Evolutionary conservation across 2,888 invertebrate species (phyloP), one percentile per base, ranked within the genome.

Genomic region (Drosophila mimica): DNA sequence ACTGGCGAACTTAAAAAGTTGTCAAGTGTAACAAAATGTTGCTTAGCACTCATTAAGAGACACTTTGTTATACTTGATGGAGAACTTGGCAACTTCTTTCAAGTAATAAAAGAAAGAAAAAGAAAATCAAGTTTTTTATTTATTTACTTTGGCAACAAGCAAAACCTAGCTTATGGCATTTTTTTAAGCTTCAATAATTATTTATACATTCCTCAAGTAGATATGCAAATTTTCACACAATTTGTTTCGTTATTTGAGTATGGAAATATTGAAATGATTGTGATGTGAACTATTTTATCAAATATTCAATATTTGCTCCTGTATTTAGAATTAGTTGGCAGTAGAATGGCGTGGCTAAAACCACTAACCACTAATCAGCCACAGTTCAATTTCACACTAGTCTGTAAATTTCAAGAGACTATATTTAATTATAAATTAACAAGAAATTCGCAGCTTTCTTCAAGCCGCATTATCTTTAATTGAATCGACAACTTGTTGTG

Each of bases 381-480:
- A 57, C 53, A 5, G 28, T 6, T 36, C 25, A 25, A 38, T 40
- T 77, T 75, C 63, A 68, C 80, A 75, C 63, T 56, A 54, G 34
- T 13, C 49, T 79, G 70, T 63, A 38, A 77, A 79, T 74, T 70
- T 43, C 15, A 17, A 48, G 61, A 62, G 46, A 25, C 59, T 49
- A 54, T 64, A 60, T 70, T 40, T 76, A 48, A 63, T 70, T 64
- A 63, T 54, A 64, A 77, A 63, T 79, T 79, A 79, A 68, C 76
- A 48, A 46, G 78, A 74, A 65, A 58, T 40, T 61, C 58, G 43
- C 31, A 54, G 80, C 76, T 80, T 80, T 76, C 81, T 76, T 71
- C 59, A 49, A 46, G 65, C 71, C 62, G 68, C 53, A 61, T 76
- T 79, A 77, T 67, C 72, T 77, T 67, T 67, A 77, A 79, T 79